A percentile compares a stretch with the other conserved stretches of the same genome.
phyloP scores from a whole-genome alignment of 2,888 invertebrate species.

The Muschampia plurimacula region DNA sequence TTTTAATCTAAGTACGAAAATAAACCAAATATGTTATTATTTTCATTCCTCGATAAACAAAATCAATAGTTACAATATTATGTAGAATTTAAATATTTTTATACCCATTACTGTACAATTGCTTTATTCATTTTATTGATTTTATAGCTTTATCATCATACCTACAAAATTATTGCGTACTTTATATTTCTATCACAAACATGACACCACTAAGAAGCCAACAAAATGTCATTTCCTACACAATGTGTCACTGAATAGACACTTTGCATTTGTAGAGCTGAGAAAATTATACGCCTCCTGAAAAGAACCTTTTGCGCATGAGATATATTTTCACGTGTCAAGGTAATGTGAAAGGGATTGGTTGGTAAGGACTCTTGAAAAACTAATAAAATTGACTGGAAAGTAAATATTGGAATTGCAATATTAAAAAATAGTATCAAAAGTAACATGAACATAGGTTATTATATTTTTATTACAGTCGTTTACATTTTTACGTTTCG shows the following conservation, averaged over 20 bases:
- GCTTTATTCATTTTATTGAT: neutral
- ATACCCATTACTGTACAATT: too few relatives aligned
- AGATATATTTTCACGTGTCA: neutral
- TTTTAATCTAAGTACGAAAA: too few relatives aligned
- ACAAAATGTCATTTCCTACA: constrained; percentile 16
- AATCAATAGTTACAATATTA: too few relatives aligned
- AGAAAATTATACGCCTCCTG: constrained; percentile 14
- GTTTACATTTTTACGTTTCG: too few relatives aligned
- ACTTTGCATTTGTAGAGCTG: constrained; percentile 16
- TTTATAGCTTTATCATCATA: neutral
- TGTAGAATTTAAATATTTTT: too few relatives aligned
- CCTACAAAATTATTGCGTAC: neutral
- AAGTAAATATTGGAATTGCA: too few relatives aligned
- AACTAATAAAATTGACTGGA: too few relatives aligned
- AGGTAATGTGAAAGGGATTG: neutral
- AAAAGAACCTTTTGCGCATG: neutral
- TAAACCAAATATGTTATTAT: too few relatives aligned
- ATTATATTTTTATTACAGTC: too few relatives aligned
- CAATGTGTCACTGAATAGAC: constrained; percentile 20
- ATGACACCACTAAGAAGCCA: neutral
- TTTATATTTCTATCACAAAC: neutral
- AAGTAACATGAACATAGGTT: too few relatives aligned
- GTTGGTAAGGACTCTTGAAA: neutral
- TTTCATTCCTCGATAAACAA: too few relatives aligned
- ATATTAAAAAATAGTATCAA: too few relatives aligned